Evolutionary conservation across 2,113 vertebrate genomes (phyloP).

Genomic region (Ctenomys sociabilis): DNA sequence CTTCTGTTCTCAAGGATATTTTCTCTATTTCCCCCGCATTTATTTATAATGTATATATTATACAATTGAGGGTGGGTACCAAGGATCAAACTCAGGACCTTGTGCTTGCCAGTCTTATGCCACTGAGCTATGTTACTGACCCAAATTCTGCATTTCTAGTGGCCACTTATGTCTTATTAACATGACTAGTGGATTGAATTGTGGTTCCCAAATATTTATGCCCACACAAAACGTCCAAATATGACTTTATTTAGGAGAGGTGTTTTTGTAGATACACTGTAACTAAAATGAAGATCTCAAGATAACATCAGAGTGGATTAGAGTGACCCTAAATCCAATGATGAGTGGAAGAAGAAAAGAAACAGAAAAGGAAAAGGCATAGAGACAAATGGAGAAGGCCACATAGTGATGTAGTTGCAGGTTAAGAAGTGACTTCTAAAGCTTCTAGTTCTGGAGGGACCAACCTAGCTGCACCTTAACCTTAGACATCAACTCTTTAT

Average conservation of each 20-base stretch:
- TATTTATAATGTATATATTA: not conserved
- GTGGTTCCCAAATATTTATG: not conserved
- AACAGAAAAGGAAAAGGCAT: not conserved
- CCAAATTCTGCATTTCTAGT: not conserved
- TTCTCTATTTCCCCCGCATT: not conserved
- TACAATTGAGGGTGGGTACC: not conserved
- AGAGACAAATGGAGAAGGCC: not conserved
- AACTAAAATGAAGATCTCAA: not conserved
- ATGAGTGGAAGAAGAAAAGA: not conserved
- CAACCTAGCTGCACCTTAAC: not conserved
- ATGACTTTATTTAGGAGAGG: not conserved
- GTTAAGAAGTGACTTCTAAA: fast-evolving
- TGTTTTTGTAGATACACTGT: not conserved
- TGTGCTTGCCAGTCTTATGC: no score
- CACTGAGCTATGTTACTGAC: no score
- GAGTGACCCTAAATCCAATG: not conserved
- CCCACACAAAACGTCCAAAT: not conserved
- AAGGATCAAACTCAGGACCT: no score
- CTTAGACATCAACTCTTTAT: not conserved
- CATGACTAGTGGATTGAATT: not conserved
- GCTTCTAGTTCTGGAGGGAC: not conserved
- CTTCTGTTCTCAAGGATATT: not conserved
- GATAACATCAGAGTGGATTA: not conserved
- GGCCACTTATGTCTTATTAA: conserved; percentile 36
- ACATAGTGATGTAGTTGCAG: not conserved